Evolutionary conservation across 2,113 vertebrate genomes (phyloP), one percentile per base, ranked within the genome.

Genomic region (Syrrhaptes paradoxus): DNA sequence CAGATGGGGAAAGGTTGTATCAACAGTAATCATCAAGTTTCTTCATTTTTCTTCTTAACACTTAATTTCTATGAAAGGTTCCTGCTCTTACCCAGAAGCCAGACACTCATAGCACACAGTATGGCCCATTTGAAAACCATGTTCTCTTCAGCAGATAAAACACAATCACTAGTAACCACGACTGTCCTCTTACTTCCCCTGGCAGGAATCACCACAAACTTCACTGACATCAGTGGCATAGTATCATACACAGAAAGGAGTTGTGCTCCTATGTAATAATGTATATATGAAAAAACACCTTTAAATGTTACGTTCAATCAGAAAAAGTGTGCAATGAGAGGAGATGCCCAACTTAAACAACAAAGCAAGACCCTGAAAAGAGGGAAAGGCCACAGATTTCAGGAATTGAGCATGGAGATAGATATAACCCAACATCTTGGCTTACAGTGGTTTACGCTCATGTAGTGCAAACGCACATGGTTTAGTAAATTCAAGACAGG

Each of bases 401-500:
- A 75, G 43, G 48, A 62, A 58, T 0, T 31, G 8, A 26, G 2
- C 2, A 2, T 28, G 10, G 54, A 63, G 4, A 43, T 7, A 54
- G 3, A 4, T 46, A 14, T 20, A 61, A 34, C 5, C 5, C 19
- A 49, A 2, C 3, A 3, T 57, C 45, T 61, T 55, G 8, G 2
- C 19, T 45, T 49, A 36, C 8, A 25, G 12, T 11, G 31, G 17
- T 74, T 90, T 34, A 34, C 0, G 1, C 9, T 28, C 32, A 38
- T 5, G 29, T 7, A 57, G 7, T 22, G 10, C 7, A 65, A 61
- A 71, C 32, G 7, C 8, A 36, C 9, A 21, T 28, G 24, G 3
- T 51, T 49, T 59, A 61, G 7, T 72, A 49, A 91, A 45, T 2
- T 1, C 22, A 66, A n/a, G 26, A 49, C 14, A 57, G 17, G 11